These are phyloP conservation scores for Tetanocera ferruginea DNA, from an alignment of 2,888 invertebrate genomes.

Conservation along the genomic window DNA sequence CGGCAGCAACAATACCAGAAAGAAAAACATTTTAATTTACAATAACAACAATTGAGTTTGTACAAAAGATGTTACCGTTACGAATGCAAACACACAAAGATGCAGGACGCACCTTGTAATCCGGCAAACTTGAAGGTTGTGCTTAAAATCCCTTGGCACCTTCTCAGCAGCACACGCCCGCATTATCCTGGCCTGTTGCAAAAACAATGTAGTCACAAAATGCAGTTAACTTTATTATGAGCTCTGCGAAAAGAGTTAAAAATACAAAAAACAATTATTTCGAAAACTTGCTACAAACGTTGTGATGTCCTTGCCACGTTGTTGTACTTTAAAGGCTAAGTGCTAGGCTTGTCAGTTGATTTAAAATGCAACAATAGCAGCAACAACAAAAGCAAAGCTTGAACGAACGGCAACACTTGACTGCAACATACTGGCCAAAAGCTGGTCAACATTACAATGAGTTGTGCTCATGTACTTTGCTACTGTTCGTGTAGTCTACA, in stretches of 20 bases:
- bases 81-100: conserved; percentile 13
- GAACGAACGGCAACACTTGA: conserved; percentile 10
- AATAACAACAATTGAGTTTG: conserved; percentile 10
- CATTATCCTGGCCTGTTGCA: not conserved
- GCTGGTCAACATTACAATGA: not conserved
- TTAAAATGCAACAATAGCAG: conserved; percentile 42
- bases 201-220: conserved; percentile 53
- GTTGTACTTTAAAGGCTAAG: conserved; percentile 16
- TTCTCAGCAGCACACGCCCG: not conserved
- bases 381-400: conserved; percentile 18
- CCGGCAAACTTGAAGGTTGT: not conserved
- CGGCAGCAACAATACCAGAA: not conserved
- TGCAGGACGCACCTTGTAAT: not conserved
- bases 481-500: no score
- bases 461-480: no score
- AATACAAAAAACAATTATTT: conserved; percentile 30
- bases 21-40: conserved; percentile 6
- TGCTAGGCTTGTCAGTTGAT: conserved; percentile 41
- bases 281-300: conserved; percentile 16
- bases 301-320: conserved; percentile 25
- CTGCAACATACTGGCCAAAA: conserved; percentile 11
- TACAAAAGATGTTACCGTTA: conserved; percentile 39
- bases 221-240: conserved; percentile 59
- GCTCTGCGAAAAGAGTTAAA: not conserved
- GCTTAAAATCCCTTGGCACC: conserved; percentile 1